phyloP scores from a whole-genome alignment of 2,797 vertebrate species.

The Labeo calbasu region DNA sequence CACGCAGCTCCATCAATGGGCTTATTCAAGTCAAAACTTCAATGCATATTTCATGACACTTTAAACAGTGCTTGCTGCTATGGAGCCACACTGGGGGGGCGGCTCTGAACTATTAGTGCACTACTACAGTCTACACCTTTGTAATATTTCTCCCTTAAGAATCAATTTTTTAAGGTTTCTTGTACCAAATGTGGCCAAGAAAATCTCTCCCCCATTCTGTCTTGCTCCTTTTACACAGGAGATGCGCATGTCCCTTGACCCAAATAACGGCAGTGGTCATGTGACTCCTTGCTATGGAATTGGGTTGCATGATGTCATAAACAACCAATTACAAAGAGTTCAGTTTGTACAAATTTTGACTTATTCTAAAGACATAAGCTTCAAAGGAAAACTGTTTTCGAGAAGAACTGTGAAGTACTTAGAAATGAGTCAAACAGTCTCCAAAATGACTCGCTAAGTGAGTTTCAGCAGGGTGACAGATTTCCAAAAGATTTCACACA shows the following conservation, averaged over 20 bases:
- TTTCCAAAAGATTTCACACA: background rate
- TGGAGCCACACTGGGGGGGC: background rate
- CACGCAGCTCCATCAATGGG: slow-evolving; percentile 35
- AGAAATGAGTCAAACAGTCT: background rate
- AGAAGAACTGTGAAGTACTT: slow-evolving; percentile 19
- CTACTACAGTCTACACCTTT: background rate
- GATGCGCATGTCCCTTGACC: background rate
- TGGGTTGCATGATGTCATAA: slow-evolving; percentile 41
- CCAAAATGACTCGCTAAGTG: background rate
- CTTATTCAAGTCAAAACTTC: slow-evolving; percentile 20
- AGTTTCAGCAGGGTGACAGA: slow-evolving; percentile 18
- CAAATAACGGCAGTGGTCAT: slow-evolving; percentile 11
- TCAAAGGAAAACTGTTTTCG: background rate
- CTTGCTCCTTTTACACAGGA: background rate
- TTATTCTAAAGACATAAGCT: background rate
- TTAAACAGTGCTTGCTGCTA: slow-evolving; percentile 24
- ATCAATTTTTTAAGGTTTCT: background rate
- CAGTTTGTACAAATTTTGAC: background rate
- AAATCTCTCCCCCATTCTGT: background rate
- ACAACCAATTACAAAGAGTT: slow-evolving; percentile 28
- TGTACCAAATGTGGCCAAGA: background rate
- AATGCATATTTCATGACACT: slow-evolving; percentile 20
- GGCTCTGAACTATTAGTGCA: background rate
- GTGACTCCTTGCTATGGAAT: slow-evolving; percentile 32
- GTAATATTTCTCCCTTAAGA: background rate